Base-by-base conservation (phyloP, 1,140 invertebrate species). In the Paraescarpia echinospica region DNA sequence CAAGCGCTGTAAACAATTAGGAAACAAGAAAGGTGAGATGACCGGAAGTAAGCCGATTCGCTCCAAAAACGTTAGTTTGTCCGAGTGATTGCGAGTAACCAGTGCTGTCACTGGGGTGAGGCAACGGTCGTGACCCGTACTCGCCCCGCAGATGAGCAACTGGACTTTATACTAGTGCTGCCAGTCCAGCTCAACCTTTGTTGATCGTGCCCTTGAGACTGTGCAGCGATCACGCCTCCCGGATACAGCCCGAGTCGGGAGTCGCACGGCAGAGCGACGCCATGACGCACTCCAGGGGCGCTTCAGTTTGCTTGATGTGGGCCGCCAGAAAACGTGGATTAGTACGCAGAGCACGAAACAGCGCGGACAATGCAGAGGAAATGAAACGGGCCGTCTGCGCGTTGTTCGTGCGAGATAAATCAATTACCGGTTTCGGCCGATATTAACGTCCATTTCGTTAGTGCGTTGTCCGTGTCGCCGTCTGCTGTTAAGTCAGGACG, bases 341-440 rank as follows among this genome's bases (percentile, higher is more conserved):
- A 77, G 59, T 77, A 77, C 59, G 59, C 59, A 77, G 59, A 77
- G 59, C 59, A 77, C 59, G 59, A 77, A 77, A 77, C 59, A 27
- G 59, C 59, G 59, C 59, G 59, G 59, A 77, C 59, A 77, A 77
- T 77, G 59, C 59, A 77, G 59, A 77, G 59, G 59, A 77, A 77
- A 77, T 77, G 59, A 77, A 77, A 77, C 59, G 59, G 59, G 14
- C 59, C 59, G 59, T 77, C 59, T 77, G 59, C 59, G 59, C 59
- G 59, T 77, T 77, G 59, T 77, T 77, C 59, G 59, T 77, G 59
- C 59, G 22, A 77, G 59, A 77, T 77, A 77, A 77, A 77, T 77
- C 59, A 77, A 77, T 77, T 77, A 77, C 59, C 59, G 59, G 59
- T 77, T 77, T 77, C 59, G 59, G 59, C 59, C 59, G 59, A 77